Base-by-base conservation (phyloP, 2,113 vertebrate species). In the Proterorhinus semilunaris region DNA sequence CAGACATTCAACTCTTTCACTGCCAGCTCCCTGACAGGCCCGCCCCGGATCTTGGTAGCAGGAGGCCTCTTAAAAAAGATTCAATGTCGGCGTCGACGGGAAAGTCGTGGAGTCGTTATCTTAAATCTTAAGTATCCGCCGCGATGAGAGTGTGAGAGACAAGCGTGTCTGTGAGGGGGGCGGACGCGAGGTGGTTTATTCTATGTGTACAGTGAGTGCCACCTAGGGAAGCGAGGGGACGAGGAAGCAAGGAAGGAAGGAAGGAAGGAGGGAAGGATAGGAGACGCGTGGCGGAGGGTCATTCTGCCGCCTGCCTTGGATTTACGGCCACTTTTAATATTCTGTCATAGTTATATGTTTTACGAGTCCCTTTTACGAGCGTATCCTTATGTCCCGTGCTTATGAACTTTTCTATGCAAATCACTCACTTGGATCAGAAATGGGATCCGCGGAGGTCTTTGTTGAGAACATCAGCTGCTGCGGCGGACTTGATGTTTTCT, bases 331-430 rank as follows among this genome's bases (percentile, higher is more conserved):
- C 87, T 88, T 90, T 92, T 92, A 93, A 92, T 92, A 92, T 92
- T 93, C 91, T 89, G 90, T 92, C 91, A 91, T 88, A 91, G 89
- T 91, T 90, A 90, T 81, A 88, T 47, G 52, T 90, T 93, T 92
- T 93, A 93, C 86, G 75, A 81, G 84, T 62, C 12, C 50, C 87
- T 87, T 93, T 93, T 93, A 92, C 69, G 83, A 80, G 82, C 89
- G 72, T 81, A 89, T 90, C 90, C 92, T 92, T 93, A 93, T 93
- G 91, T 93, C 89, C 90, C 70, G 66, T 81, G 90, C 90, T 90
- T 91, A 91, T 92, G 91, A 93, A 92, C 91, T 92, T 92, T 91
- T 89, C 89, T 90, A 93, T 92, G 91, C 91, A 93, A 93, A 93
- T 93, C 88, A 83, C 87, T 92, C 85, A 87, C 82, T 88, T 71